These are phyloP conservation scores for Podarcis muralis DNA, from an alignment of 2,113 vertebrate species.

Conservation along the genomic window DNA sequence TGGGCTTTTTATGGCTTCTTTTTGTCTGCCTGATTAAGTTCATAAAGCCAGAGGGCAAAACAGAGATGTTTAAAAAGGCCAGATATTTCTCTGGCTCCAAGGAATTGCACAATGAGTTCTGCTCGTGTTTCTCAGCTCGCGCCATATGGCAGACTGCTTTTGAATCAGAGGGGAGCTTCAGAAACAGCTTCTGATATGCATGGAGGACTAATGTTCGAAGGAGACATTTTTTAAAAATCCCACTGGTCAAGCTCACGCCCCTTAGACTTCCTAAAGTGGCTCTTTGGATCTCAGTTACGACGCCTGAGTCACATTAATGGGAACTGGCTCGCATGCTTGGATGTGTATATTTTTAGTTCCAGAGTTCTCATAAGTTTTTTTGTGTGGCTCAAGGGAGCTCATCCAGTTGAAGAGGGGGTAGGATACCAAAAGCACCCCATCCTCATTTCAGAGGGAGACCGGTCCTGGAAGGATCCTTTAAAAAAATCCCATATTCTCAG, in stretches of 20 bases:
- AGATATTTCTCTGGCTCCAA: background rate
- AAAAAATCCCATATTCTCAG: no score
- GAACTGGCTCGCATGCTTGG: background rate
- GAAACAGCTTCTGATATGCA: background rate
- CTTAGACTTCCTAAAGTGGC: background rate
- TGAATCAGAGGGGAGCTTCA: background rate
- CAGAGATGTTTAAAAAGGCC: background rate
- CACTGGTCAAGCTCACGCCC: background rate
- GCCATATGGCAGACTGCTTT: background rate
- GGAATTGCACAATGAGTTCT: slow-evolving; percentile 9
- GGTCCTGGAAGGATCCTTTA: no score
- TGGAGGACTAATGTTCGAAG: background rate
- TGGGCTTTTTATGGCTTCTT: background rate
- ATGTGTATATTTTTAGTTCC: background rate
- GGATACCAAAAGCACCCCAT: background rate
- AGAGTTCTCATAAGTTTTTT: background rate
- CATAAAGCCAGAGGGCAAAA: background rate
- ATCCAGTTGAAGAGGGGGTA: background rate
- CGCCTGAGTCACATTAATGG: background rate
- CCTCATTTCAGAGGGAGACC: background rate
- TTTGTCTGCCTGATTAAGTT: background rate
- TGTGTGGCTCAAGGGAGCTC: background rate
- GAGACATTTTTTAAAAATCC: background rate
- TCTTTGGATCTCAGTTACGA: background rate
- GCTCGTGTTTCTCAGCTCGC: background rate